Evolutionary conservation across 1,140 invertebrate species (phyloP).

Genomic region (Cryptotermes secundus): DNA sequence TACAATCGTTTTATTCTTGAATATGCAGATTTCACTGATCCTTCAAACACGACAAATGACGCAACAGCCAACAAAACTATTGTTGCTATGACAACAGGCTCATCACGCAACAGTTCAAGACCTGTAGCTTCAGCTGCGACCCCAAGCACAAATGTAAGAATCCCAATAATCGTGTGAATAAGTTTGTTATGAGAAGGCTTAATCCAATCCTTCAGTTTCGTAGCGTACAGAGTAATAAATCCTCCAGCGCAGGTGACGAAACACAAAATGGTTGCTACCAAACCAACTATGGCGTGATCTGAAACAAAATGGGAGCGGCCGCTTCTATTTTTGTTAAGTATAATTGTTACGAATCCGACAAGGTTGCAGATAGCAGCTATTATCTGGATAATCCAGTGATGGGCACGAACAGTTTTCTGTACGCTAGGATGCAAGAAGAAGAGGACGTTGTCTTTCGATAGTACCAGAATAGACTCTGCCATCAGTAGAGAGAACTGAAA

Average conservation of each 20-base stretch:
- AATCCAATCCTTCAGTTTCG: not conserved
- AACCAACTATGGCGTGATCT: slow-evolving; percentile 20
- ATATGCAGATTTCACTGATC: not conserved
- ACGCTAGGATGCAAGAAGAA: not conserved
- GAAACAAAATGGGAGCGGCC: not conserved
- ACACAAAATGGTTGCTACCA: not conserved
- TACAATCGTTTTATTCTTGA: not conserved
- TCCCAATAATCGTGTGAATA: not conserved
- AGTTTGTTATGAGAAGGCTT: slow-evolving; percentile 22
- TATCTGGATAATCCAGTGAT: slow-evolving; percentile 15
- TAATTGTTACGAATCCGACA: not conserved
- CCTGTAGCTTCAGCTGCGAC: not conserved
- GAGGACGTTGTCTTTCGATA: slow-evolving; percentile 6
- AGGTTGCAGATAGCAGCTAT: not conserved
- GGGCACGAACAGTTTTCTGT: not conserved
- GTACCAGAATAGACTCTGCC: slow-evolving; percentile 21
- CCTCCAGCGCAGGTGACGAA: not conserved
- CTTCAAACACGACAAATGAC: not conserved
- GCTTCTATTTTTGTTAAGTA: slow-evolving; percentile 22
- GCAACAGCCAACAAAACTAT: not conserved
- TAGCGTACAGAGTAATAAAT: slow-evolving; percentile 10
- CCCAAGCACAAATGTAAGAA: slow-evolving; percentile 21
- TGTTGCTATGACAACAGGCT: not conserved
- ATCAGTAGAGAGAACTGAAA: not conserved
- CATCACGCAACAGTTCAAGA: not conserved